phyloP scores from a whole-genome alignment of 1,140 invertebrate genomes.

The Drosophila kikkawai region DNA sequence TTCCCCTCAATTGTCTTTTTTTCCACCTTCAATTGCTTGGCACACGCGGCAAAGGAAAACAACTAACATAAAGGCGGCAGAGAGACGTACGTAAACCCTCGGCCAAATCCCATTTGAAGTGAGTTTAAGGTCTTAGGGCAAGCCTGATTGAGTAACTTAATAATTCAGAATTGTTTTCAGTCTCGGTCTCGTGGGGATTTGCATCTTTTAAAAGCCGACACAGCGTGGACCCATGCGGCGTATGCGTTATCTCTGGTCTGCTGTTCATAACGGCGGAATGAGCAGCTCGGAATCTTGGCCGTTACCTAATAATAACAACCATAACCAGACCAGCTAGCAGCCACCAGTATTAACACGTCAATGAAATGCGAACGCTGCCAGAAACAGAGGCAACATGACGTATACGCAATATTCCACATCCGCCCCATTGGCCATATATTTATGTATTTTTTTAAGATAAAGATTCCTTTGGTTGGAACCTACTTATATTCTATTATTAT shows the following conservation, averaged over 20 bases:
- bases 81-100: slow-evolving; percentile 46
- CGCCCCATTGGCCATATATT: slow-evolving; percentile 25
- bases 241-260: slow-evolving; percentile 51
- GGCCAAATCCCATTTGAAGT: slow-evolving; percentile 56
- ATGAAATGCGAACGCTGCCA: slow-evolving; percentile 22
- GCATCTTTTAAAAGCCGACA: slow-evolving; percentile 44
- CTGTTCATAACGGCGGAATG: not conserved
- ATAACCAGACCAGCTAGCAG: not conserved
- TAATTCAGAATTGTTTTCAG: slow-evolving; percentile 55
- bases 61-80: slow-evolving; percentile 12
- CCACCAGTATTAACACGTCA: slow-evolving; percentile 8
- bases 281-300: not conserved
- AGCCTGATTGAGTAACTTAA: slow-evolving; percentile 56
- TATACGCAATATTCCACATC: slow-evolving; percentile 57
- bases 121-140: slow-evolving; percentile 53
- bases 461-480: not conserved
- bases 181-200: slow-evolving; percentile 44
- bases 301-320: slow-evolving; percentile 38
- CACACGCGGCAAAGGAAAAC: not conserved
- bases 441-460: not conserved
- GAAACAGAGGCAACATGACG: slow-evolving; percentile 53
- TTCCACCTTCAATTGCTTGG: slow-evolving; percentile 28
- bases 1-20: slow-evolving; percentile 12
- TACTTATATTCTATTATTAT: not conserved
- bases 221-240: slow-evolving; percentile 45